Evolutionary conservation across 2,797 vertebrate genomes (phyloP), one percentile per base, ranked within the genome.

Genomic region (Sebastes steindachneri): DNA sequence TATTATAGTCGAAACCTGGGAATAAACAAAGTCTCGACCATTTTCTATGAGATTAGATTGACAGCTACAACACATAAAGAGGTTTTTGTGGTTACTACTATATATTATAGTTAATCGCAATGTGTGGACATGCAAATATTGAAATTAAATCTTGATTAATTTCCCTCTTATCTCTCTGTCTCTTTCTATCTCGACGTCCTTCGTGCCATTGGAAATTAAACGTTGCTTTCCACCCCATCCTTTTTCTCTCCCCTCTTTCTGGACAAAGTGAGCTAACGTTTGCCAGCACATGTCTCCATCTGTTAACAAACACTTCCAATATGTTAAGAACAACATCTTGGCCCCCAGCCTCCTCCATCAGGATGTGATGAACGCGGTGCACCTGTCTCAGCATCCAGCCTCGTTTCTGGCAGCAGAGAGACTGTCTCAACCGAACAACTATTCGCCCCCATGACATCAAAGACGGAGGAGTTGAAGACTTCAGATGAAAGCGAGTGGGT

Each of bases 291-390:
- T 87, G 88, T 91, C 90, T 93, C 87, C 92, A 93, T 95, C 95
- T 95, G 95, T 92, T 93, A 91, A 90, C 89, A 92, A 93, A 92
- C 84, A 89, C 83, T 90, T 92, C 92, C 92, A 94, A 90, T 84
- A 90, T 91, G 93, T 83, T 89, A 81, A 92, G 89, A 93, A 93
- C 90, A 94, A 94, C 92, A 90, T 94, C 85, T 94, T 95, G 93
- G 92, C 90, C 85, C 84, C 84, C 65, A 3, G 72, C 79, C 82
- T 87, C 77, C 83, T 91, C 86, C 90, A 86, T 93, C 89, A 89
- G 88, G 88, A 91, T 91, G 91, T 91, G 92, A 93, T 94, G 93
- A 94, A 91, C 85, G 83, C 83, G 0, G 77, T 92, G 90, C 92
- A 94, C 92, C 91, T 92, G 89, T 86, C 92, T 93, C 92, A 87